Percentiles rank a stretch among this genome's conserved stretches.
These are phyloP conservation scores for Typhlichthys subterraneus DNA, from an alignment of 2,797 vertebrate species.

Conservation along the genomic window DNA sequence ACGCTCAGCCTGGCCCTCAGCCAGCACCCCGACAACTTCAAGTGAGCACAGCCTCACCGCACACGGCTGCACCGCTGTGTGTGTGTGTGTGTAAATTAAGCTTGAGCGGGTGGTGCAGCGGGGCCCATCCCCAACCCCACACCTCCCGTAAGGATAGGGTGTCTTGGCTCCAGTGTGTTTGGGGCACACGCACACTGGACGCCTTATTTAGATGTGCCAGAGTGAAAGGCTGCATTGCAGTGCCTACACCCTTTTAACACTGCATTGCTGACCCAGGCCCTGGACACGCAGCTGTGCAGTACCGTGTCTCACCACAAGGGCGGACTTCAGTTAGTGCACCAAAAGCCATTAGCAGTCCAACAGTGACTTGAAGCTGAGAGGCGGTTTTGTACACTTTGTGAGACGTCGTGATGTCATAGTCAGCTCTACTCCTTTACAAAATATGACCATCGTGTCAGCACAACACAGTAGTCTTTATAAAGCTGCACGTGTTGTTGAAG, in stretches of 20 bases:
- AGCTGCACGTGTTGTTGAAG: neutral
- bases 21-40: conserved; percentile 93
- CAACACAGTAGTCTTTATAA: too few species aligned
- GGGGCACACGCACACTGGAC: conserved; percentile 39
- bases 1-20: conserved; percentile 86
- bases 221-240: conserved; percentile 66
- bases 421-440: too few species aligned
- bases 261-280: conserved; percentile 43
- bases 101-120: conserved; percentile 37
- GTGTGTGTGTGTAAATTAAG: conserved; percentile 13
- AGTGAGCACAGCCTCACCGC: conserved; percentile 70
- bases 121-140: conserved; percentile 32
- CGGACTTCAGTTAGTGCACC: too few species aligned
- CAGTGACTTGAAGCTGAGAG: too few species aligned
- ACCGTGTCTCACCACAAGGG: too few species aligned
- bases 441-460: too few species aligned
- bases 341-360: too few species aligned
- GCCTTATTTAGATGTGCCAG: conserved; percentile 72
- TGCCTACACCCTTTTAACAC: conserved; percentile 54
- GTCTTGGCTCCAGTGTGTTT: conserved; percentile 48
- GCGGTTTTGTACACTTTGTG: too few species aligned
- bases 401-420: too few species aligned
- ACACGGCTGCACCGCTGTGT: conserved; percentile 15
- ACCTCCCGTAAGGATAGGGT: conserved; percentile 60
- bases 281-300: neutral